Evolutionary conservation across 1,140 invertebrate species (phyloP).

Genomic region (Bursaphelenchus mucronatus): DNA sequence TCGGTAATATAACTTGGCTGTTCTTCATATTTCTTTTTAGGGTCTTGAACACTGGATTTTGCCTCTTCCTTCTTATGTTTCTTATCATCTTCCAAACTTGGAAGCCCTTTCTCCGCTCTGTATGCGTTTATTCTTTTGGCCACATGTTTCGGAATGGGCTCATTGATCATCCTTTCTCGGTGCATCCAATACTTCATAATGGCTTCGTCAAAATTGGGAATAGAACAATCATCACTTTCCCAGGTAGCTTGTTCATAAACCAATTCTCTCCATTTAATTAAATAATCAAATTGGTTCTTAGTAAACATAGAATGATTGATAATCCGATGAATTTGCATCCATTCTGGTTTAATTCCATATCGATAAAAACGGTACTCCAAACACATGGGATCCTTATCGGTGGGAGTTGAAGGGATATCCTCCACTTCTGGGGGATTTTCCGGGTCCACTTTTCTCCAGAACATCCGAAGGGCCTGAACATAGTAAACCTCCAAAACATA

Average conservation of each 20-base stretch:
- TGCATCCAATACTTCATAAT: conserved; percentile 82
- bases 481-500: conserved; percentile 92
- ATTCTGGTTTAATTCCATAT: conserved; percentile 95
- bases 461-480: conserved; percentile 85
- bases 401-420: conserved; percentile 75
- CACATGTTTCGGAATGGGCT: conserved; percentile 60
- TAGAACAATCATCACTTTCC: conserved; percentile 86
- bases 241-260: conserved; percentile 94
- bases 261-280: conserved; percentile 98
- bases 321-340: conserved; percentile 87
- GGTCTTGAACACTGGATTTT: conserved; percentile 63
- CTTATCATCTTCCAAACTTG: conserved; percentile 67
- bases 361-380: conserved; percentile 63
- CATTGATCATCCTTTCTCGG: conserved; percentile 57
- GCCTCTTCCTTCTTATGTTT: conserved; percentile 63
- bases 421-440: conserved; percentile 91
- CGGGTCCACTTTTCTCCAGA: conserved; percentile 92
- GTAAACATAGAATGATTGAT: conserved; percentile 73
- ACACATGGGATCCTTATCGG: conserved; percentile 58
- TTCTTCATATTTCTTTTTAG: conserved; percentile 85
- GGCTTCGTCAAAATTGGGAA: conserved; percentile 76
- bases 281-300: conserved; percentile 68
- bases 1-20: conserved; percentile 84
- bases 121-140: conserved; percentile 61
- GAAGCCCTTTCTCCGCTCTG: conserved; percentile 71